A percentile compares a stretch with the other conserved stretches of the same genome.
Evolutionary conservation across 2,113 vertebrate genomes (phyloP).

Genomic region (Neolamprologus ventralis): DNA sequence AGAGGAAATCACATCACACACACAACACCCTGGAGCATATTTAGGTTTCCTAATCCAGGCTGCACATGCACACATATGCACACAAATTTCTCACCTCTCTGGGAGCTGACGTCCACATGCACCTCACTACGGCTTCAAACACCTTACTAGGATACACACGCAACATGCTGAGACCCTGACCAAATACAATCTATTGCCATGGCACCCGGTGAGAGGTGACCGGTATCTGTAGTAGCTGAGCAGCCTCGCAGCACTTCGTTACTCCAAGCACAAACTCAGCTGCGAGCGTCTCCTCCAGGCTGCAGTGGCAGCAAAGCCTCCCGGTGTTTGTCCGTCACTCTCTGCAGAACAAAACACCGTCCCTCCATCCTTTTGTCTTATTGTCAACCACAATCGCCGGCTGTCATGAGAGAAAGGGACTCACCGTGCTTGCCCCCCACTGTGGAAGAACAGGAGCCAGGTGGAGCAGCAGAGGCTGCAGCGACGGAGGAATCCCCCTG

Average conservation of each 20-base stretch:
- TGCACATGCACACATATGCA: neutral
- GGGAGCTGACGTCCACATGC: neutral
- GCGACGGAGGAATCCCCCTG: slow-evolving; percentile 61
- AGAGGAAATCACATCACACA: slow-evolving; percentile 14
- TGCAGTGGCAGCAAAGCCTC: slow-evolving; percentile 34
- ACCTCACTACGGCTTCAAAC: neutral
- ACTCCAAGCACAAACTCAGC: slow-evolving; percentile 46
- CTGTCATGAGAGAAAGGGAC: slow-evolving; percentile 49
- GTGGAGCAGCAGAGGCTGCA: slow-evolving; percentile 48
- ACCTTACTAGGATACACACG: slow-evolving; percentile 1
- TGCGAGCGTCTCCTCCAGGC: slow-evolving; percentile 23
- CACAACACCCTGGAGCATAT: slow-evolving; percentile 22
- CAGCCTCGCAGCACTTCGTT: slow-evolving; percentile 29
- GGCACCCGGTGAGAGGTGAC: slow-evolving; percentile 23
- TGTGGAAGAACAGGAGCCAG: slow-evolving; percentile 30
- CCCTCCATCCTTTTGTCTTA: slow-evolving; percentile 49
- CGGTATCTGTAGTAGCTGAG: slow-evolving; percentile 48
- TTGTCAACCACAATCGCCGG: slow-evolving; percentile 9
- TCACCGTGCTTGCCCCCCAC: slow-evolving; percentile 31
- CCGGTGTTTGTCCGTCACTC: slow-evolving; percentile 8
- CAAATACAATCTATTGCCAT: slow-evolving; percentile 30
- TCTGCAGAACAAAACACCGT: neutral
- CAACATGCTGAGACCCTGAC: slow-evolving; percentile 4
- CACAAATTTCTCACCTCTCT: neutral
- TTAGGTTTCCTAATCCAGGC: neutral